Base-by-base conservation (phyloP, 2,888 invertebrate genomes). In the Charanyca ferruginea region DNA sequence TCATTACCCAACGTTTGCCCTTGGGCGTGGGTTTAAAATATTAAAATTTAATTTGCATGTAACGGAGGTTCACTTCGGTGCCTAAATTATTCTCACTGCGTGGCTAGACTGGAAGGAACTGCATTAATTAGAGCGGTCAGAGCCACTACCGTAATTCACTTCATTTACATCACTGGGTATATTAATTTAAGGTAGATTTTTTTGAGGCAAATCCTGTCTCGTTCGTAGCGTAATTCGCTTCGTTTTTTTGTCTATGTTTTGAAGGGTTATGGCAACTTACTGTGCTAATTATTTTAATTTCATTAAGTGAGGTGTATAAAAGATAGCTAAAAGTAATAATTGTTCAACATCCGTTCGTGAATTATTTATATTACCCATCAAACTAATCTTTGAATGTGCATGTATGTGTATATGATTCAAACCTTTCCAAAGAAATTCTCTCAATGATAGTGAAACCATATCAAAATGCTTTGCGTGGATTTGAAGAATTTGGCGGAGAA, bases 41-140 rank as follows among this genome's bases (percentile, higher is more conserved):
- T 87, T 87, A 86, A 87, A 86, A 82, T 87, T 86, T 87, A 84
- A 87, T 87, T 87, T 85, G 54, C 77, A 76, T 74, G 73, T 78
- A 72, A 73, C 80, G 73, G 68, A 22, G 72, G 77, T 60, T 69
- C 54, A 58, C 69, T 82, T 82, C 61, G 44, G 66, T 18, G 51
- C 66, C 73, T 81, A 79, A 83, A 83, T 85, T 81, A 84, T 83
- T 84, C 84, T 64, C 61, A 71, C 70, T 79, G 82, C 82, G 79
- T 85, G 85, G 82, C 81, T 83, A 82, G 77, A 77, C 80, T 67
- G 71, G 70, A 61, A 77, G 78, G 59, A 76, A 72, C 62, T 81
- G 73, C 83, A 81, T 83, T 80, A 82, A 80, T 81, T 79, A 81
- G 44, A 62, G 71, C 73, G 78, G 77, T 74, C 80, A 82, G 73